These are phyloP conservation scores for Pelobates cultripes DNA, from an alignment of 2,797 vertebrate species.

Conservation along the genomic window DNA sequence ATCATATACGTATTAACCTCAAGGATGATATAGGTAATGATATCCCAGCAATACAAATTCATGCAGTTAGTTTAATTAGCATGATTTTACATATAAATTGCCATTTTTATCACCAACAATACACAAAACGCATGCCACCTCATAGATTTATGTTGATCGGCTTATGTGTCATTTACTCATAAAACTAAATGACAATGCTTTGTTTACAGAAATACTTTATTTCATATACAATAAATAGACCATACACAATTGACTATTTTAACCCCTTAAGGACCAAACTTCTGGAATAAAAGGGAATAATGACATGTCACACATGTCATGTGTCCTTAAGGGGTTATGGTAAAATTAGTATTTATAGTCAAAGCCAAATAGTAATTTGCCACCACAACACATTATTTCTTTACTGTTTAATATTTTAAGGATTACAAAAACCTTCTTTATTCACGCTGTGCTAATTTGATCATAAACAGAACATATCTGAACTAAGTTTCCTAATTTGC, in stretches of 20 bases:
- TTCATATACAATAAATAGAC: not conserved
- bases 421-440: not conserved
- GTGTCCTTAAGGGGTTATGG: no score
- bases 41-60: constrained; percentile 24
- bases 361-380: not conserved
- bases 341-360: not conserved
- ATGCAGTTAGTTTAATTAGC: constrained; percentile 18
- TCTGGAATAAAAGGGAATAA: no score
- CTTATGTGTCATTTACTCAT: not conserved
- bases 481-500: no score
- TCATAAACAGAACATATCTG: not conserved
- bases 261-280: no score
- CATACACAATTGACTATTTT: not conserved
- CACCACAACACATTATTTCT: not conserved
- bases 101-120: constrained; percentile 1
- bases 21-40: not conserved
- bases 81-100: constrained; percentile 27
- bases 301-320: no score
- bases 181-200: not conserved
- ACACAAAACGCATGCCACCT: constrained; percentile 31
- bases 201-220: not conserved
- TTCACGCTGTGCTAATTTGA: not conserved
- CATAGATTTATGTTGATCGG: not conserved
- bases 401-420: not conserved
- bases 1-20: constrained; percentile 28